Conservation (phyloP, 2,113 vertebrate genomes). For the Proteles cristata region DNA sequence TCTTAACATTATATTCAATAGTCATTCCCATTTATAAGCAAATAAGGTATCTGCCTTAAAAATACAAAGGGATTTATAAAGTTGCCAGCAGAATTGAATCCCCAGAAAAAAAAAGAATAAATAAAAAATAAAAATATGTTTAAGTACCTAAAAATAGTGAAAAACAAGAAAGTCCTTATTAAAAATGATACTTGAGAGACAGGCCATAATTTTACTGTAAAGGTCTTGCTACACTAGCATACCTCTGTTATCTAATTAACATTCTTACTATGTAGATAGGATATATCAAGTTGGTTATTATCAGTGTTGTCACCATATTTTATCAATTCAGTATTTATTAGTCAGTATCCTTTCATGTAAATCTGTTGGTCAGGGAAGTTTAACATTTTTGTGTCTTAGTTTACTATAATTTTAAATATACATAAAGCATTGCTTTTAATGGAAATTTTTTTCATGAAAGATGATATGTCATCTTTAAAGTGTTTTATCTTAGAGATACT, state of each 20-base stretch:
- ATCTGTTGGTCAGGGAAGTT: not conserved
- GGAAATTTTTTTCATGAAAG: not conserved
- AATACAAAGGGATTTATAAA: constrained; percentile 44
- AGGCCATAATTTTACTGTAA: constrained; percentile 40
- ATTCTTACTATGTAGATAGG: not conserved
- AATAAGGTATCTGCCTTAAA: constrained; percentile 27
- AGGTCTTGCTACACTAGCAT: constrained; percentile 3
- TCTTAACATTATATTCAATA: constrained; percentile 46
- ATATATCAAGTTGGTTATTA: not conserved
- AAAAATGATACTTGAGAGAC: constrained; percentile 53
- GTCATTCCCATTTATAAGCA: not conserved
- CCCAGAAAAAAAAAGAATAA: constrained; percentile 52
- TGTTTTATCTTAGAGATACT: not conserved
- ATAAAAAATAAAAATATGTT: not conserved
- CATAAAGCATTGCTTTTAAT: not conserved
- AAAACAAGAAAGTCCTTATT: constrained; percentile 60
- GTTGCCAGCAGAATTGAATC: constrained; percentile 51
- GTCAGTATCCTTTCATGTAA: not conserved
- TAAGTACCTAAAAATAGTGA: constrained; percentile 19
- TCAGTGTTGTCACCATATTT: not conserved
- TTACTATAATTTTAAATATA: not conserved
- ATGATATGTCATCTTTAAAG: not conserved
- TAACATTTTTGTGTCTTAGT: not conserved
- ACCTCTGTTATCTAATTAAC: not conserved
- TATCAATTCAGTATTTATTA: constrained; percentile 27